These are phyloP conservation scores for Syrphus vitripennis DNA, from an alignment of 2,888 invertebrate species.

Conservation along the genomic window DNA sequence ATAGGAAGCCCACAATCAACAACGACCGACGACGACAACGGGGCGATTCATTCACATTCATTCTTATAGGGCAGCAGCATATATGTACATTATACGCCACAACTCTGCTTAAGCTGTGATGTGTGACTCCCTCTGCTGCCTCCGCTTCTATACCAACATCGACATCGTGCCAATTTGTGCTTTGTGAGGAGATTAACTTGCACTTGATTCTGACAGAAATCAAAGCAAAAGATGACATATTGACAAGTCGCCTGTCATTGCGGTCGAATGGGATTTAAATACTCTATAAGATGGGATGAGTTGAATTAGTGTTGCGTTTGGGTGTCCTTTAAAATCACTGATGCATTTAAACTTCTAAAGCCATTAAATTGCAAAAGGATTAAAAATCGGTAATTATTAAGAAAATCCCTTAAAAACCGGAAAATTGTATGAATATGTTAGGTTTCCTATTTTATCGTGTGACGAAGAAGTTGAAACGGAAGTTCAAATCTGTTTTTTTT, in stretches of 20 bases:
- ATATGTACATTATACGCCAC: background rate
- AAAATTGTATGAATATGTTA: background rate
- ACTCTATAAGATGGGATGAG: background rate
- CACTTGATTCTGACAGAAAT: constrained; percentile 68
- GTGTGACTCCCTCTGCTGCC: background rate
- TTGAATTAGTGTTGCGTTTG: background rate
- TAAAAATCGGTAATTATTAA: background rate
- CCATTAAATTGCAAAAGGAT: constrained; percentile 4
- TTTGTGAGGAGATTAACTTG: constrained; percentile 61
- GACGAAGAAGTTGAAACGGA: background rate
- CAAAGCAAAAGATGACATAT: constrained; percentile 68
- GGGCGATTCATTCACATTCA: constrained; percentile 29
- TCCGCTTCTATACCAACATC: background rate
- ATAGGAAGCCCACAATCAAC: background rate
- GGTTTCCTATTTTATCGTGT: background rate
- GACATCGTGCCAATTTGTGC: constrained; percentile 40
- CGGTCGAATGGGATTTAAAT: constrained; percentile 27
- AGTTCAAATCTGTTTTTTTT: no score
- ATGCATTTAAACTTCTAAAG: constrained; percentile 27
- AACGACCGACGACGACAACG: background rate
- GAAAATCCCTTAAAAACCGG: background rate
- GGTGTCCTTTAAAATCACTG: constrained; percentile 35
- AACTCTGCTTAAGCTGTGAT: background rate
- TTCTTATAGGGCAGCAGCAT: background rate
- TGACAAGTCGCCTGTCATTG: constrained; percentile 65